Base-by-base conservation (phyloP, 2,888 invertebrate species). In the Stenichneumon culpator region DNA sequence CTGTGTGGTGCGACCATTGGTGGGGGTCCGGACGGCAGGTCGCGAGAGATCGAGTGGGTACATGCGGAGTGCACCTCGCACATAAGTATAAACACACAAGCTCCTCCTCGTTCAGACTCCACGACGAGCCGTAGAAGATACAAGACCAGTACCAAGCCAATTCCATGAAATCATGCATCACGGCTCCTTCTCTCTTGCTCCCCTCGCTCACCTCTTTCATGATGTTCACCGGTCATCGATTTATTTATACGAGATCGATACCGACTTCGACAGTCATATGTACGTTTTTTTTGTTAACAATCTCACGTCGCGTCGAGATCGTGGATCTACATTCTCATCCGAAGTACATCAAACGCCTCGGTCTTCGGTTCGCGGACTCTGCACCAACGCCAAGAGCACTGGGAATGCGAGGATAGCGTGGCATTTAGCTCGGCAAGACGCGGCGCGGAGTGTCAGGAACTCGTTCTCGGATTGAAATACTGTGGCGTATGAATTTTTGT, bases 141-240 rank as follows among this genome's bases (percentile, higher is more conserved):
- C 65, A 19, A n/a, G 36, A 39, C 65, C 19, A 36, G 60, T 28
- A 54, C 82, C 70, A 68, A 73, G 68, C 82, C 89, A 88, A 89
- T 92, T 92, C 92, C 90, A 90, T 90, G 92, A 92, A 92, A 92
- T 91, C 92, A 91, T 92, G 92, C 92, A 92, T 91, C 86, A 86
- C 87, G 86, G 86, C 83, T 83, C 84, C 82, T n/a, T 39, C 19
- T 22, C 44, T 54, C 75, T 69, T 63, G 1, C 25, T 16, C 60
- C 28, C 28, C 60, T 60, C 14, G 7, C 28, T 65, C 36, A 6
- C 39, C n/a, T 11, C 65, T 9, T 9, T 52, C 69, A 79, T 63
- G 86, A 89, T 88, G 88, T 89, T 88, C 44, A 84, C 85, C 78
- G 78, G 81, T 57, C 73, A 82, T 86, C 89, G 90, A 91, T 92